These are phyloP conservation scores for Triplophysa yarkandensis DNA, from an alignment of 2,797 vertebrate species.

Conservation along the genomic window DNA sequence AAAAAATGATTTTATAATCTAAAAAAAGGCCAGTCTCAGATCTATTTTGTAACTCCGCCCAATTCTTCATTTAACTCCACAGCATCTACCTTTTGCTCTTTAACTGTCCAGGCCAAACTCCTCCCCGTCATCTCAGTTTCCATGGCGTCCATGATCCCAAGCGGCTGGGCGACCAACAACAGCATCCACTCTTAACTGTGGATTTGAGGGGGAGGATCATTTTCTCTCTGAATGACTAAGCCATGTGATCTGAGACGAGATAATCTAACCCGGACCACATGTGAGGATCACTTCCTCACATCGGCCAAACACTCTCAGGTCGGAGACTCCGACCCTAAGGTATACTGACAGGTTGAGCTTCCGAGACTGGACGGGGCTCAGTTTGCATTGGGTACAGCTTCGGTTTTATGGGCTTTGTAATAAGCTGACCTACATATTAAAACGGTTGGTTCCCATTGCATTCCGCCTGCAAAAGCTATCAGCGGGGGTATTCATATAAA, in stretches of 20 bases:
- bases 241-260: conserved; percentile 21
- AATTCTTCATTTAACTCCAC: not conserved
- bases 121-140: conserved; percentile 27
- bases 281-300: conserved; percentile 9
- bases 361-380: not conserved
- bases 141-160: conserved; percentile 30
- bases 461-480: conserved; percentile 41
- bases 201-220: conserved; percentile 36
- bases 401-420: conserved; percentile 17
- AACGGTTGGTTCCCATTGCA: conserved; percentile 36
- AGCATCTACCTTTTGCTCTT: not conserved
- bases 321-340: not conserved
- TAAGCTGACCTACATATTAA: conserved; percentile 51
- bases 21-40: no score
- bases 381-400: conserved; percentile 27
- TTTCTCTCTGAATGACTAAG: conserved; percentile 32
- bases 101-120: conserved; percentile 11
- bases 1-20: no score
- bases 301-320: not conserved
- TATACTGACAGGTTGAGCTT: not conserved
- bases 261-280: conserved; percentile 31
- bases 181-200: conserved; percentile 25
- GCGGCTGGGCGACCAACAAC: conserved; percentile 1
- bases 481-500: conserved; percentile 34
- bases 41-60: not conserved